These are phyloP conservation scores for Hephaestus fuliginosus DNA, from an alignment of 2,797 vertebrate genomes.

Conservation along the genomic window DNA sequence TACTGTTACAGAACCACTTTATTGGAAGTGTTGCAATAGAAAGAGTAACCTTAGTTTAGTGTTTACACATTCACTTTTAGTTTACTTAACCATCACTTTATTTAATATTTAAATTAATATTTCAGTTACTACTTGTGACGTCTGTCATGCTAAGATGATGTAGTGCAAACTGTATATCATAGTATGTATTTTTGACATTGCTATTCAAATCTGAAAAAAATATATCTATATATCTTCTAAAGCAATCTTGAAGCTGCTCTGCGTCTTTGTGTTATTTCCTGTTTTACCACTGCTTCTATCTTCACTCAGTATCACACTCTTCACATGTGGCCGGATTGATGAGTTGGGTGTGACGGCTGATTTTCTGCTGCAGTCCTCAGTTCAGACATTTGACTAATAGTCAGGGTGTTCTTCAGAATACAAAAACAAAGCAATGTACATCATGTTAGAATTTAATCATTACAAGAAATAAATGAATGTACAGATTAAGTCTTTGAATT, in stretches of 20 bases:
- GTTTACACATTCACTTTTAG: slow-evolving; percentile 96
- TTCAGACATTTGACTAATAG: background rate
- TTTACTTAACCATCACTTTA: slow-evolving; percentile 90
- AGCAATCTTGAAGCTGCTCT: slow-evolving; percentile 73
- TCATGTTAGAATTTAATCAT: background rate
- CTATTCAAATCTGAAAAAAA: slow-evolving; percentile 96
- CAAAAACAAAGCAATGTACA: background rate
- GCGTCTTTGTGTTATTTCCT: slow-evolving; percentile 64
- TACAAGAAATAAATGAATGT: background rate
- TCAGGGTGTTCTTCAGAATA: background rate
- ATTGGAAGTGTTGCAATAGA: slow-evolving; percentile 98
- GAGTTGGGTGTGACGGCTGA: slow-evolving; percentile 1
- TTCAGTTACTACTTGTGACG: slow-evolving; percentile 97
- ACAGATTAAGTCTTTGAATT: background rate
- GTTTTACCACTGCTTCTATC: background rate
- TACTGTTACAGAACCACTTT: slow-evolving; percentile 99
- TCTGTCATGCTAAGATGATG: slow-evolving; percentile 97
- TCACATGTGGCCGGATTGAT: background rate
- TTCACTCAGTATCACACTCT: background rate
- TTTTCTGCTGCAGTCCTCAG: background rate
- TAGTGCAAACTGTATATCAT: slow-evolving; percentile 99
- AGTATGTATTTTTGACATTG: slow-evolving; percentile 99
- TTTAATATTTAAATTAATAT: slow-evolving; percentile 99
- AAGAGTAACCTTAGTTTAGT: slow-evolving; percentile 95
- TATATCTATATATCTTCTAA: slow-evolving; percentile 92